A percentile compares a stretch with the other conserved stretches of the same genome.
Conservation (phyloP, 2,113 vertebrate genomes). For the Patagioenas fasciata region DNA sequence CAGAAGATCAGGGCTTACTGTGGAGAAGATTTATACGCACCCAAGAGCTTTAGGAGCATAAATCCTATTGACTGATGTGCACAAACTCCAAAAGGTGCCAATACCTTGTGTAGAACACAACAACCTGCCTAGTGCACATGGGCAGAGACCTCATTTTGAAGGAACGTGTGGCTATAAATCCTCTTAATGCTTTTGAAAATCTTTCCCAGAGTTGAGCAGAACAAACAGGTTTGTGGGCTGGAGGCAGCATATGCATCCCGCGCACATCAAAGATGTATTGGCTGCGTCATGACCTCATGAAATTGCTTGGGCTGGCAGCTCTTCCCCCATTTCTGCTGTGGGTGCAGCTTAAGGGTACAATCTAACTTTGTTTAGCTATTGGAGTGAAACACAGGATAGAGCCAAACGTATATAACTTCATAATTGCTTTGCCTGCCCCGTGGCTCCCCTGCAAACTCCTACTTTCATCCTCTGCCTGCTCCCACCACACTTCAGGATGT, state of each 20-base stretch:
- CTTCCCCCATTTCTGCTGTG: neutral
- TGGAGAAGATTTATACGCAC: neutral
- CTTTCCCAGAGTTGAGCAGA: neutral
- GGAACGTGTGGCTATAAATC: neutral
- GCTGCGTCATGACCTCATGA: neutral
- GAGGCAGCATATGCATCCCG: neutral
- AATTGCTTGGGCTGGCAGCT: constrained; percentile 18
- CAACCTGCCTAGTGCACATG: rapidly evolving
- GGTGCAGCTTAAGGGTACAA: neutral
- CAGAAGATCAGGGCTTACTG: neutral
- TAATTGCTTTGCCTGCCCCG: constrained; percentile 3
- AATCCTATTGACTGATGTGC: neutral
- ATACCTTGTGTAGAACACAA: neutral
- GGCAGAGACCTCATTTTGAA: neutral
- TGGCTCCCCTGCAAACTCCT: neutral
- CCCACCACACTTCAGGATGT: neutral
- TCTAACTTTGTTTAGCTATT: neutral
- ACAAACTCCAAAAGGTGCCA: neutral
- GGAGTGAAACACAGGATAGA: neutral
- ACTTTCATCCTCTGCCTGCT: neutral
- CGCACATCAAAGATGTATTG: neutral
- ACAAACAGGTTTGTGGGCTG: neutral
- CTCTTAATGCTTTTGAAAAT: neutral
- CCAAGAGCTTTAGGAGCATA: neutral
- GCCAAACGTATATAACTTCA: neutral